Conservation (phyloP, 2,888 invertebrate genomes). For the Ophion ellenae region DNA sequence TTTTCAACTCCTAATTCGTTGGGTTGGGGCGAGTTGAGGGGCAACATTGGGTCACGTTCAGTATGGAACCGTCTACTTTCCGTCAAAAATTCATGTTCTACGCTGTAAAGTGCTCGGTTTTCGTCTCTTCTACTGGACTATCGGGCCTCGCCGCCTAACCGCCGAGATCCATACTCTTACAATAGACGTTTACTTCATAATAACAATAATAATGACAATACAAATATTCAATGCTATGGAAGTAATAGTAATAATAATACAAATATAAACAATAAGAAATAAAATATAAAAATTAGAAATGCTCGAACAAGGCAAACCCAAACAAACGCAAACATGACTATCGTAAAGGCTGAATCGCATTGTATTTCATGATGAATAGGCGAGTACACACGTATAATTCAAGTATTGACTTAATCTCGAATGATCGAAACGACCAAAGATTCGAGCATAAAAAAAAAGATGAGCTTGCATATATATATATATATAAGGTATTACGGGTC, state of each 20-base stretch:
- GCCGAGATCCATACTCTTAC: too few species aligned
- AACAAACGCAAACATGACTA: neutral
- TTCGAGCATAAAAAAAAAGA: neutral
- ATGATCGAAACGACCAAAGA: constrained; percentile 31
- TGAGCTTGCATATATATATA: neutral
- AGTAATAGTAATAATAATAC: neutral
- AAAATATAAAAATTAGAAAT: neutral
- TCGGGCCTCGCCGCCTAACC: too few species aligned
- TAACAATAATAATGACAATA: too few species aligned
- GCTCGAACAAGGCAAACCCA: neutral
- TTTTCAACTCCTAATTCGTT: too few species aligned
- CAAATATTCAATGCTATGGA: neutral
- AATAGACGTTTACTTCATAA: too few species aligned
- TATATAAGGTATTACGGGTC: neutral
- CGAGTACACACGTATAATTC: neutral
- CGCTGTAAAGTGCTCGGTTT: too few species aligned
- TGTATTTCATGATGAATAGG: constrained; percentile 32
- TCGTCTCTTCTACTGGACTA: too few species aligned
- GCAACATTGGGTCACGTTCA: too few species aligned
- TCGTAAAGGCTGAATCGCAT: constrained; percentile 27
- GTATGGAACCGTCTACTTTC: too few species aligned
- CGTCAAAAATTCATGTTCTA: too few species aligned
- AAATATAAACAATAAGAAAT: neutral
- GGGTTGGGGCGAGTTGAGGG: too few species aligned
- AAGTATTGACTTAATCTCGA: constrained; percentile 22